Base-by-base conservation (phyloP, 2,113 vertebrate species). In the Mesocricetus auratus region DNA sequence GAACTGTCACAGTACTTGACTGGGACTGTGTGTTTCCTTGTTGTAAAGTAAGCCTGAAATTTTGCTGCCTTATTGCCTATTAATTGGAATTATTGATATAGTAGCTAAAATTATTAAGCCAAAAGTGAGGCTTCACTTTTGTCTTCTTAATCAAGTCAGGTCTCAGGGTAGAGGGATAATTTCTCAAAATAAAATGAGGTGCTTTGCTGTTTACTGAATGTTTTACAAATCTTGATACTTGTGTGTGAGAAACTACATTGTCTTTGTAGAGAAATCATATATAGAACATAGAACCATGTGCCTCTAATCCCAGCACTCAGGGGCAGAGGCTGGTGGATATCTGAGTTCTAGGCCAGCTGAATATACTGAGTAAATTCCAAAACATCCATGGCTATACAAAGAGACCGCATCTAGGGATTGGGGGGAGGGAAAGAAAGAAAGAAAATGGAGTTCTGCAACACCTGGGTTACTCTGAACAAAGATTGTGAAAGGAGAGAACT, bases 401-500 rank as follows among this genome's bases (percentile, higher is more conserved):
- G 19, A 58, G 58, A 60, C 58, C 5, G 0, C 21, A 12, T 13
- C 53, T 56, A 56, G 53, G 53, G 12, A 13, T 56, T 60, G 64
- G 5, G 31, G 31, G 13, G 31, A 33, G 31, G 66, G 66, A 68
- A 13, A 56, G 53, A 56, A 53, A 53, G 50, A 53, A 26, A 39
- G 29, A 86, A 31, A 33, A 90, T 50, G 45, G 56, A 79, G 50
- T 39, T 42, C 31, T 56, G 10, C 24, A 56, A 66, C 85, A 19
- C 42, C 50, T 56, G 31, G 73, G 64, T 5, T 62, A 89, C 75
- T 81, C 83, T 94, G n/a, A 90, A 93, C 3, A 81, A 94, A 75
- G 3, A 53, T 53, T 90, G 33, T 60, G 39, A 58, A 81, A 36
- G 42, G 42, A 78, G 66, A 42, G 36, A 92, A 66, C 2, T 83